Evolutionary conservation across 2,888 invertebrate species (phyloP), one percentile per base, ranked within the genome.

Genomic region (Dasypolia templi): DNA sequence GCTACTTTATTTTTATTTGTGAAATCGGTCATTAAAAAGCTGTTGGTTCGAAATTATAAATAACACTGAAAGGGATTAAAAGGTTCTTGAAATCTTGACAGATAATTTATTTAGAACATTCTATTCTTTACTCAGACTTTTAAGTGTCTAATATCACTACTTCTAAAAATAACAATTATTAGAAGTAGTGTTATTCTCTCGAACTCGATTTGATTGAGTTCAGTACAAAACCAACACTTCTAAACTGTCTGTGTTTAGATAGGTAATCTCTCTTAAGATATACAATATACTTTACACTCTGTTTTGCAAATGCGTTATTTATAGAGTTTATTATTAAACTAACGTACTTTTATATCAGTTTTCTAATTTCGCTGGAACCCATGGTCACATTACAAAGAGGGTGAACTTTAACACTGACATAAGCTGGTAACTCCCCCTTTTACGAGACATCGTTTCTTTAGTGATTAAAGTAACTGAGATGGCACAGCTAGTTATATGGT

Each of bases 381-480:
- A 70, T 67, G 55, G 75, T 19, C 62, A 69, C 72, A 53, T 14
- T n/a, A 72, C 49, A 53, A 76, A 62, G 64, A 72, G 65, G 65
- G 72, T 56, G 64, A 70, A 67, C 46, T 61, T 69, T 72, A 76
- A 61, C 86, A 74, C 56, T 26, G 79, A 73, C 59, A 61, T 72
- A 73, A 75, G 65, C 68, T 65, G 83, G 85, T 81, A 86, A 80
- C 88, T 78, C 88, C 86, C 87, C 64, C 62, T 80, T 80, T 89
- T 89, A 89, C 89, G 87, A 86, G 82, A 66, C 70, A 55, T 75
- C 53, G 80, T 79, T 62, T 65, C 63, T 75, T 70, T 77, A 68
- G 87, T 86, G 89, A 89, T 90, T 88, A 88, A 85, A 89, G 84
- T 83, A 85, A 86, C 79, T 77, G 82, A 81, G 58, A 64, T 22